phyloP scores from a whole-genome alignment of 2,113 vertebrate genomes.

The Paedocypris sp. region DNA sequence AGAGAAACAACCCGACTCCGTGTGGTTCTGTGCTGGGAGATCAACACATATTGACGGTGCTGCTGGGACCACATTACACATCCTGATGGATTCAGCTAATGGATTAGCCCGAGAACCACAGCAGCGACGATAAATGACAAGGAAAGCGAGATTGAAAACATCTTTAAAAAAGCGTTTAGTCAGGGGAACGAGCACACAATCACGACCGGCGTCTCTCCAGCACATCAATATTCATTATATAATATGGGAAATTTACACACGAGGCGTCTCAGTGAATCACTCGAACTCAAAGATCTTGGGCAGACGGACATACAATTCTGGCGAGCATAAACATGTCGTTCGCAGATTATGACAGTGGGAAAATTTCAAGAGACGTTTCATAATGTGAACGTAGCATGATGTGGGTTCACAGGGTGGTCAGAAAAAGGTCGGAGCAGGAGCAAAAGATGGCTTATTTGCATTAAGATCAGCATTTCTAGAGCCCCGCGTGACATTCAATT shows the following conservation, averaged over 20 bases:
- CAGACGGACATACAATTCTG: not conserved
- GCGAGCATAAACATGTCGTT: constrained; percentile 2
- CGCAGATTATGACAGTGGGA: constrained; percentile 4
- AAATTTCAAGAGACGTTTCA: too few relatives aligned
- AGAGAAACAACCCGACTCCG: not conserved
- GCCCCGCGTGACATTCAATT: not conserved
- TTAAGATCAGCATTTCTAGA: not conserved
- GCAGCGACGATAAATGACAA: not conserved
- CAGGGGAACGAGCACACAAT: constrained; percentile 2
- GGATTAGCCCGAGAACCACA: not conserved
- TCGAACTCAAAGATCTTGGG: constrained; percentile 5
- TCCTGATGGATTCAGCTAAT: not conserved
- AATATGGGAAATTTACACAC: constrained; percentile 30
- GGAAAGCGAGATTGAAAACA: not conserved
- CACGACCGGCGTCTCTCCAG: not conserved
- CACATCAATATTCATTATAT: constrained; percentile 29
- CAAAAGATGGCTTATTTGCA: too few relatives aligned
- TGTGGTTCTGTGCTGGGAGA: not conserved
- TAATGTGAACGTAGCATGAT: too few relatives aligned
- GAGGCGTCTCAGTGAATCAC: not conserved
- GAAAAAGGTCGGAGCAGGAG: too few relatives aligned
- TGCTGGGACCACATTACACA: not conserved
- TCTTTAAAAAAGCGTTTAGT: not conserved
- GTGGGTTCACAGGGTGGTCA: too few relatives aligned
- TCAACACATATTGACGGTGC: not conserved